Conservation (phyloP, 2,888 invertebrate species). For the Cosmopolites sordidus region DNA sequence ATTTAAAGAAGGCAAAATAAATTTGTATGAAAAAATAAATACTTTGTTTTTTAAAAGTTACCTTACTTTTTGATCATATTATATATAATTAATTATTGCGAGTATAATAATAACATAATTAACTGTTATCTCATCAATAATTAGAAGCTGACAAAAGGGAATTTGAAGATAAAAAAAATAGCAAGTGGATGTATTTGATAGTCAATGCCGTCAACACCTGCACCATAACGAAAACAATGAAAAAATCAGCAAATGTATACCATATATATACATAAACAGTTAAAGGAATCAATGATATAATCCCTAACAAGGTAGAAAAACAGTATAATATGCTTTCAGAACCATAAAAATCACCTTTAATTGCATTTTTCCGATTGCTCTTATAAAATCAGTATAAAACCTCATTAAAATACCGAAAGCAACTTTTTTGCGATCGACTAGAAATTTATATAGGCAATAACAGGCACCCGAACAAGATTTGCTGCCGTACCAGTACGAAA, state of each 20-base stretch:
- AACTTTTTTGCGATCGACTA: slow-evolving; percentile 33
- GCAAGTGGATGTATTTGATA: too few relatives aligned
- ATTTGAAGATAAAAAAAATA: too few relatives aligned
- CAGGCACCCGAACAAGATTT: slow-evolving; percentile 35
- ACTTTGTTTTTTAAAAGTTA: too few relatives aligned
- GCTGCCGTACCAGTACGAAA: slow-evolving; percentile 30
- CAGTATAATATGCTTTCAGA: slow-evolving; percentile 17
- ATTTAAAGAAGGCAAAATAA: too few relatives aligned
- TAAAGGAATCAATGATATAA: slow-evolving; percentile 18
- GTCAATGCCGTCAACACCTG: too few relatives aligned
- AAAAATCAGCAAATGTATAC: neutral
- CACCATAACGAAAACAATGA: too few relatives aligned
- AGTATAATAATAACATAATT: too few relatives aligned
- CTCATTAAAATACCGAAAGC: slow-evolving; percentile 37
- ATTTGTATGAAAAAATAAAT: too few relatives aligned
- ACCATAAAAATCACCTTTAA: slow-evolving; percentile 29
- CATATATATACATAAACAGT: slow-evolving; percentile 3
- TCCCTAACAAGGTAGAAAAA: slow-evolving; percentile 21
- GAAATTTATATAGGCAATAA: slow-evolving; percentile 40
- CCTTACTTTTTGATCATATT: too few relatives aligned
- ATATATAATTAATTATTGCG: too few relatives aligned
- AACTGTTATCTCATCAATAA: too few relatives aligned
- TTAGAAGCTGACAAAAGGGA: too few relatives aligned
- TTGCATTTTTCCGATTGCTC: slow-evolving; percentile 31
- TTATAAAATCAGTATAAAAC: slow-evolving; percentile 31